Evolutionary conservation across 1,140 invertebrate species (phyloP).

Genomic region (Ceratosolen solmsi): DNA sequence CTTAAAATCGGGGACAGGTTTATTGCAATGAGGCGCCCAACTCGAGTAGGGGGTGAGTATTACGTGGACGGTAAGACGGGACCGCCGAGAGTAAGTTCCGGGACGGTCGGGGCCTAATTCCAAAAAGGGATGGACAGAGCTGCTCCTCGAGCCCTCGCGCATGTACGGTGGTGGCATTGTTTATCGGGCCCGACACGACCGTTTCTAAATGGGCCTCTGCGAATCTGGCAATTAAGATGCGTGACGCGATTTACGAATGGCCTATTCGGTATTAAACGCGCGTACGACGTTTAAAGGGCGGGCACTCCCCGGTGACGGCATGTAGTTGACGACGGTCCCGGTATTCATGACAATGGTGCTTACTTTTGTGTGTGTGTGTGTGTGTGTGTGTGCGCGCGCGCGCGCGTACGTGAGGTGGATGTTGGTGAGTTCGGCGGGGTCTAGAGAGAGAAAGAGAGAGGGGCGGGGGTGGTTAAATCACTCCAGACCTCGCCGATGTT

Average conservation of each 20-base stretch:
- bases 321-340: no score
- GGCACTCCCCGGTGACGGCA: not conserved
- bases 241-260: constrained; percentile 14
- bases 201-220: not conserved
- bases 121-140: constrained; percentile 31
- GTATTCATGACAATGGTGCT: no score
- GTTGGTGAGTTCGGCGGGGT: no score
- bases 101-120: not conserved
- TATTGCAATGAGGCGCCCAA: no score
- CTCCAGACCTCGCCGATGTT: not conserved
- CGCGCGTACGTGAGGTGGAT: no score
- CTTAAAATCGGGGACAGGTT: no score
- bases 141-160: no score
- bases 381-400: no score
- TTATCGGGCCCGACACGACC: not conserved
- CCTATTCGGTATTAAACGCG: not conserved
- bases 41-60: no score
- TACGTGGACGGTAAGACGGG: no score
- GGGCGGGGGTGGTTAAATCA: not conserved
- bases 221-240: not conserved
- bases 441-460: not conserved
- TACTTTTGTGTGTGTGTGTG: no score
- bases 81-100: no score
- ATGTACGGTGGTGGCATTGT: not conserved
- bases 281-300: constrained; percentile 24